Conservation (phyloP, 2,113 vertebrate species). For the Caranx ignobilis region DNA sequence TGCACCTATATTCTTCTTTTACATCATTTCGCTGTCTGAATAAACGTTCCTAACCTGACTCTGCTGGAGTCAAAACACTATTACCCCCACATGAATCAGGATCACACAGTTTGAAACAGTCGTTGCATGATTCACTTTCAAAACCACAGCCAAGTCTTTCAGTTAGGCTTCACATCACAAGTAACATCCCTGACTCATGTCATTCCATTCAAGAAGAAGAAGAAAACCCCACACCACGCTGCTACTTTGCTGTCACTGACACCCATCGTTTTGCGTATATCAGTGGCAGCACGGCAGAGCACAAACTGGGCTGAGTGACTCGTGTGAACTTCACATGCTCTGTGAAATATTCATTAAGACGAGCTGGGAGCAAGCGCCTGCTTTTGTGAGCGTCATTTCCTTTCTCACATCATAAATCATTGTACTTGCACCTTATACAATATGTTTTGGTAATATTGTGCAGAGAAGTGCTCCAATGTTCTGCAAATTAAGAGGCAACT, state of each 20-base stretch:
- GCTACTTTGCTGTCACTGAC: neutral
- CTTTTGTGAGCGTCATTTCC: constrained; percentile 12
- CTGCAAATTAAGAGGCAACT: neutral
- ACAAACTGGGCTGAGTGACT: constrained; percentile 36
- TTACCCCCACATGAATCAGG: neutral
- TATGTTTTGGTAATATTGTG: neutral
- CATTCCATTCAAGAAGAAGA: neutral
- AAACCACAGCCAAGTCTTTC: neutral
- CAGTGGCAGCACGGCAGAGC: constrained; percentile 23
- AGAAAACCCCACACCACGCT: neutral
- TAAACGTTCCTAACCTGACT: neutral
- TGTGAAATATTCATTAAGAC: constrained; percentile 44
- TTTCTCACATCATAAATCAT: neutral
- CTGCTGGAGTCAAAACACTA: neutral
- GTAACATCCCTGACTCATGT: neutral
- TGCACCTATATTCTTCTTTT: neutral
- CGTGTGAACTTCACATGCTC: constrained; percentile 25
- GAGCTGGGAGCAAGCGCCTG: constrained; percentile 1
- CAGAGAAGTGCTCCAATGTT: neutral
- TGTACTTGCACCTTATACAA: neutral
- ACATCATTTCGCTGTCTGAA: neutral
- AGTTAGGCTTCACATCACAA: neutral
- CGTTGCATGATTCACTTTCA: neutral
- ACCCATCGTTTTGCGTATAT: constrained; percentile 9
- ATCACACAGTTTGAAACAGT: constrained; percentile 10